Evolutionary conservation across 2,888 invertebrate genomes (phyloP), one percentile per base, ranked within the genome.

Genomic region (Dascillus cervinus): DNA sequence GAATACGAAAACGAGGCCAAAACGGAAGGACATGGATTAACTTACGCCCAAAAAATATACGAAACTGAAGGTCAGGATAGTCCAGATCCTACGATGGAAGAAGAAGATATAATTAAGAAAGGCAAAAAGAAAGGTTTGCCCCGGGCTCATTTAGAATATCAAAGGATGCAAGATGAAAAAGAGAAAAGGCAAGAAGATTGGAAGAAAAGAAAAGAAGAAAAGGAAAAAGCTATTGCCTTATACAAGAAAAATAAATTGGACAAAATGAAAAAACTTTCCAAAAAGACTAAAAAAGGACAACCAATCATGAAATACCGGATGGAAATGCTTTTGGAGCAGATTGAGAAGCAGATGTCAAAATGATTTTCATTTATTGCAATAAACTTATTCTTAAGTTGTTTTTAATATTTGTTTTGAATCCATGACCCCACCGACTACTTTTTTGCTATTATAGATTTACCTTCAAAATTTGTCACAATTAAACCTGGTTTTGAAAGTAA

Each of bases 301-400:
- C 90, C 90, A 0, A 66, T 88, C 2, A 89, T 91, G 88, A 83
- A 79, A 35, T 81, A 80, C 30, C 71, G 88, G 46, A 69, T 90
- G 55, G 79, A 89, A 62, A 58, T 85, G 53, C 65, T 91, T 29
- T 63, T 87, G 9, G 81, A 86, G 52, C 79, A 84, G 62, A 84
- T 89, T 46, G 76, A 84, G 59, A 52, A 53, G 3, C 29, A n/a
- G n/a, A n/a, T n/a, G n/a, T n/a, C n/a, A n/a, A n/a, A n/a, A n/a
- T n/a, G n/a, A n/a, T n/a, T n/a, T n/a, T n/a, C n/a, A n/a, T n/a
- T n/a, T n/a, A n/a, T n/a, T n/a, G n/a, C n/a, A n/a, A n/a, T n/a
- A n/a, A n/a, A n/a, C n/a, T n/a, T n/a, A n/a, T n/a, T n/a, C n/a
- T n/a, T n/a, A n/a, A n/a, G n/a, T n/a, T n/a, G n/a, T n/a, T n/a